phyloP scores from a whole-genome alignment of 2,113 vertebrate species.

The Coryphaenoides rupestris region DNA sequence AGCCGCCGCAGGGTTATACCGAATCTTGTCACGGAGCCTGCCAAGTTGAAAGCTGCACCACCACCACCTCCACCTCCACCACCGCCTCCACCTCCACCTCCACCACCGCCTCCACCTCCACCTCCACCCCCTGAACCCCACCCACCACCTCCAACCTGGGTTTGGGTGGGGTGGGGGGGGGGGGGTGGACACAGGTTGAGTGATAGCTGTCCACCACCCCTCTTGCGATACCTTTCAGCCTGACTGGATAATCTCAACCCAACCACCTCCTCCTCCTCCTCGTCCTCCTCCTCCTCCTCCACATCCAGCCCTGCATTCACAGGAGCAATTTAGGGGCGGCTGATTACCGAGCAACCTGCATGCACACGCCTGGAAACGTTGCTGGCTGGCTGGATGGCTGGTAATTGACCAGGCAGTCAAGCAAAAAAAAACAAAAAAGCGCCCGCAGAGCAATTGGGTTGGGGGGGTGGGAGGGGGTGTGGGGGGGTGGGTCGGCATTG shows the following conservation, averaged over 20 bases:
- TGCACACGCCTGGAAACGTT: conserved; percentile 61
- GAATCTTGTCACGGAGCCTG: conserved; percentile 29
- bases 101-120: conserved; percentile 35
- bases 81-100: conserved; percentile 31
- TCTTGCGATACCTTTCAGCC: conserved; percentile 49
- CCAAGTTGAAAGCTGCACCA: conserved; percentile 53
- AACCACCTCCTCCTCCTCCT: too few species aligned
- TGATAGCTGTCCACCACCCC: conserved; percentile 48
- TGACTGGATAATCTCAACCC: conserved; percentile 68
- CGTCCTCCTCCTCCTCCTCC: too few species aligned
- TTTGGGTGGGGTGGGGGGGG: too few species aligned
- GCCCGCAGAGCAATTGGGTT: conserved; percentile 71
- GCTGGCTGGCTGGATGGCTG: conserved; percentile 58
- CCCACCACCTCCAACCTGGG: conserved; percentile 31
- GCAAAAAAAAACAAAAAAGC: conserved; percentile 34
- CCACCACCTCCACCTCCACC: conserved; percentile 23
- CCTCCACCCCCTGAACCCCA: conserved; percentile 29
- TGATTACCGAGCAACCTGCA: conserved; percentile 68
- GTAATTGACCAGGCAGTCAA: conserved; percentile 73
- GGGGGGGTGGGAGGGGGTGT: conserved; percentile 48
- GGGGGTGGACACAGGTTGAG: conserved; percentile 49
- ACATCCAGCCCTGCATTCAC: conserved; percentile 55
- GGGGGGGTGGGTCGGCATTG: conserved; percentile 44
- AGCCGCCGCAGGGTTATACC: conserved; percentile 42
- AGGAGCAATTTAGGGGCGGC: conserved; percentile 61